Evolutionary conservation across 2,888 invertebrate genomes (phyloP), one percentile per base, ranked within the genome.

Genomic region (Mimachlamys varia): DNA sequence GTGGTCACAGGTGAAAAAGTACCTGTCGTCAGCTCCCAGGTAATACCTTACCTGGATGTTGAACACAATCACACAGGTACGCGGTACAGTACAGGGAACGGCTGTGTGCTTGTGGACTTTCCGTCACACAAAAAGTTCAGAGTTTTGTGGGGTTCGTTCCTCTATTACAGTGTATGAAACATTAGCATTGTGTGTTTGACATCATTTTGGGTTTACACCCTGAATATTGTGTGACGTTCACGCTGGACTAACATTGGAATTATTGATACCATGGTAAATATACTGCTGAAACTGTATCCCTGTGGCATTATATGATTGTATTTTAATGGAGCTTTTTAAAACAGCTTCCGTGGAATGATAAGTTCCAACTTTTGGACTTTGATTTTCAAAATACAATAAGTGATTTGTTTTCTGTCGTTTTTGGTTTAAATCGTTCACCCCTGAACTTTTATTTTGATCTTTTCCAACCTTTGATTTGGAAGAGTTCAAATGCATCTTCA

Each of bases 1-100:
- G 76, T 76, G 76, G 76, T 33, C 76, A 76, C 76, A 76, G 33
- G 76, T 76, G 76, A 76, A 76, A 76, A 76, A 76, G 27, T 76
- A 76, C 76, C 76, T 76, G 76, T 76, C 76, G 7, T n/a, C n/a
- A n/a, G 76, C 33, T 76, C 33, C 12, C 22, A 76, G 76, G 76
- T 76, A 76, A 76, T 27, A 15, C 33, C 76, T 76, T 76, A 76
- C 76, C 76, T 76, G 0, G 33, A 76, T 76, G 33, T 76, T 10
- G 22, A 44, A 44, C 44, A 44, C 53, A 53, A 53, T 53, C 53
- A 76, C 33, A 76, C 76, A 76, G 22, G n/a, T 62, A 62, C n/a
- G 62, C 4, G 7, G 22, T n/a, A 27, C 13, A 22, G 22, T 76
- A 76, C 76, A 76, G 76, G 10, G 76, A 33, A 33, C 0, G 76